Evolutionary conservation across 2,888 invertebrate species (phyloP).

Genomic region (Macrophya alboannulata): DNA sequence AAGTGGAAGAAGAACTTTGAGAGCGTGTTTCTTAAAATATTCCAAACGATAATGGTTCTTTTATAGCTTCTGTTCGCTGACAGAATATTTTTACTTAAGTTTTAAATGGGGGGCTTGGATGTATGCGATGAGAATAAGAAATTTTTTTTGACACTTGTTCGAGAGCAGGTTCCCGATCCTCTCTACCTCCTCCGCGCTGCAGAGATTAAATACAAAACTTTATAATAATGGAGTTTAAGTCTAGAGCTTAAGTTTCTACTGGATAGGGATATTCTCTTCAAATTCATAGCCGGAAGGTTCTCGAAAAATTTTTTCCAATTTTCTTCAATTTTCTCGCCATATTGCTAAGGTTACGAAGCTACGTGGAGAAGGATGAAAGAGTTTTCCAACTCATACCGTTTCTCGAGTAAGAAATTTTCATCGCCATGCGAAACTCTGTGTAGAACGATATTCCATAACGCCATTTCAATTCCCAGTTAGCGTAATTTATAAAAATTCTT

Average conservation of each 20-base stretch:
- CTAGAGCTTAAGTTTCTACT: not conserved
- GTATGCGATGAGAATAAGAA: not conserved
- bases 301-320: not conserved
- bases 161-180: not conserved
- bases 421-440: not conserved
- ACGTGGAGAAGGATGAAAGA: not conserved
- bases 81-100: conserved; percentile 7
- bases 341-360: not conserved
- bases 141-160: conserved; percentile 23
- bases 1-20: not conserved
- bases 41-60: conserved; percentile 21
- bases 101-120: not conserved
- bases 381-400: not conserved
- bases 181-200: not conserved
- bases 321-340: not conserved
- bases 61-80: conserved; percentile 42
- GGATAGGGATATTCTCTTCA: not conserved
- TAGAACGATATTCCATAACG: not conserved
- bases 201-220: not conserved
- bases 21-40: conserved; percentile 14
- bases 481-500: not conserved
- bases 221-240: not conserved
- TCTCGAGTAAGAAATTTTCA: not conserved
- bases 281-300: not conserved
- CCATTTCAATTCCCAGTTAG: not conserved